Base-by-base conservation (phyloP, 92 coral and sea anemone genomes). In the Virgularia gustaviana region DNA sequence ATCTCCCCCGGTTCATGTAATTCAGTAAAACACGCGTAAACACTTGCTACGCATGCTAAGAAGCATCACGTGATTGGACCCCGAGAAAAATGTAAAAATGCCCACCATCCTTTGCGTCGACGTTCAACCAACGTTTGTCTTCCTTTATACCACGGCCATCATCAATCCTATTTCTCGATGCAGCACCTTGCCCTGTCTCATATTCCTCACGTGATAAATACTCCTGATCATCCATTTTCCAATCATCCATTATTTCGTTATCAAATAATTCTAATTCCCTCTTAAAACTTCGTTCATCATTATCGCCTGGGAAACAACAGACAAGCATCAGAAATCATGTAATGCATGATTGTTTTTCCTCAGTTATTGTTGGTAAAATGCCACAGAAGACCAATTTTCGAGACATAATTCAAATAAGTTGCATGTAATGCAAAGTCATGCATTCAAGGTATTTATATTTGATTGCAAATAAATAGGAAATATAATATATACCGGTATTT, bases 121-220 rank as follows among this genome's bases (percentile, higher is more conserved):
- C 75, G 61, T 68, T 45, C 37, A 68, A 35, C 75, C 75, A 68
- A 47, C 75, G 23, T 47, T 68, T 68, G 6, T 68, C 57, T 33
- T 49, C 75, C 2, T 30, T 36, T 16, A 28, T 55, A 8, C 47
- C 33, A 8, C 13, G 29, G 9, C 1, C 24, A 13, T 15, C 29
- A 9, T 4, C 3, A n/a, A 2, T 20, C 29, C 28, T 20, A 52
- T 9, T 52, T 52, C 28, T 52, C 18, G 22, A 47, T 4, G 55
- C 55, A 15, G 25, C 27, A 52, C 28, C 44, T 44, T 68, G 12
- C 7, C 27, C 75, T 32, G 34, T 29, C 24, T 51, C 16, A 31
- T 47, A 20, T 51, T 68, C 75, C 19, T 23, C 20, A 13, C 34
- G 53, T 13, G 75, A 68, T 13, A 68, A 47, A 15, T 68, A 68